Percentiles rank a stretch among this genome's conserved stretches.
These are phyloP conservation scores for Chlorospingus flavigularis DNA, from an alignment of 2,797 vertebrate genomes.

Conservation along the genomic window DNA sequence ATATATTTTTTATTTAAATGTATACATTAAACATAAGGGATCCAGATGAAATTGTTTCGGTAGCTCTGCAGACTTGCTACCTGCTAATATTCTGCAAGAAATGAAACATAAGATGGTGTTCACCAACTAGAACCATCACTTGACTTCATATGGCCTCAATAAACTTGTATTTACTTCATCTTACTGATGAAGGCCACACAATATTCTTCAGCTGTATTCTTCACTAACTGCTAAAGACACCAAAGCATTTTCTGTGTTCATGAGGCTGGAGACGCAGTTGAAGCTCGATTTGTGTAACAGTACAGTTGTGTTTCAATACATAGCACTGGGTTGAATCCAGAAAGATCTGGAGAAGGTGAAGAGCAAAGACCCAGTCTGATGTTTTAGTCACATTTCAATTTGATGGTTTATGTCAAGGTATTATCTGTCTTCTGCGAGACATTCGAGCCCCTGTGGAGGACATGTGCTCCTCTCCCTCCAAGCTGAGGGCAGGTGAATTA, in stretches of 20 bases:
- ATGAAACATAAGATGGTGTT: background rate
- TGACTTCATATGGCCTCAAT: background rate
- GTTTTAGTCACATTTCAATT: background rate
- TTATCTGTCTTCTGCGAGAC: background rate
- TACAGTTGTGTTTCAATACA: background rate
- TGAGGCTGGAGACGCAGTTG: background rate
- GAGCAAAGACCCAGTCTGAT: background rate
- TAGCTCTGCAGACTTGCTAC: background rate
- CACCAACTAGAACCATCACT: background rate
- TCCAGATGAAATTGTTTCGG: background rate
- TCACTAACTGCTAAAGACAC: background rate
- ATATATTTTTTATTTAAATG: background rate
- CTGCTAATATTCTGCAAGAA: background rate
- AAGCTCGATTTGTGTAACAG: background rate
- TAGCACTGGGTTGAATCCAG: background rate
- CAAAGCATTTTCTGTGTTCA: background rate
- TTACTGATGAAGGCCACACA: background rate
- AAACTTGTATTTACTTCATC: background rate
- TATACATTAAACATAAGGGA: background rate
- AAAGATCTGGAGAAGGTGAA: background rate
- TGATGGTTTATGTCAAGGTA: background rate
- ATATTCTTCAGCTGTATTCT: background rate
- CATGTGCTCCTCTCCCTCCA: background rate
- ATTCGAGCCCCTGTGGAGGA: background rate
- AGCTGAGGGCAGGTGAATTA: background rate